Percentiles rank a stretch among this genome's conserved stretches.
Conservation (phyloP, 1,140 invertebrate genomes). For the Ceratitis capitata region DNA sequence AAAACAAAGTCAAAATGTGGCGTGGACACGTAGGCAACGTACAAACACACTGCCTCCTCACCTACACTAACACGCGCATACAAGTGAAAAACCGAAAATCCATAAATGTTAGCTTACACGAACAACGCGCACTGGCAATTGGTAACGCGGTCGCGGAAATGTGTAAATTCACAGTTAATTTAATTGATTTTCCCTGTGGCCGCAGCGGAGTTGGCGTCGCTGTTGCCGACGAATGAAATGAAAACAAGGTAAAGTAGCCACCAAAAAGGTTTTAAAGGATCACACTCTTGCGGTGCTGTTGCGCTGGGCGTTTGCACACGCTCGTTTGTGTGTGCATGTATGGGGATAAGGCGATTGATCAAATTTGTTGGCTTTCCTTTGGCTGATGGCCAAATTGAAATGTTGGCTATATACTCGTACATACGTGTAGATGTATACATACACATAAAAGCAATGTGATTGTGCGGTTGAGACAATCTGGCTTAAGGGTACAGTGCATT, state of each 20-base stretch:
- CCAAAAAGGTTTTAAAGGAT: neutral
- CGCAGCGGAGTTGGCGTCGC: neutral
- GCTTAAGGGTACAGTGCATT: too few relatives aligned
- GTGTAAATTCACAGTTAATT: conserved; percentile 63
- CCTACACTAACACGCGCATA: neutral
- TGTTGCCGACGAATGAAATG: neutral
- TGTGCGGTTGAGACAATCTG: neutral
- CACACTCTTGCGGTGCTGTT: neutral
- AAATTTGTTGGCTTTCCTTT: conserved; percentile 21
- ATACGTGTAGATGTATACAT: neutral
- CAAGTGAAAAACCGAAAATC: neutral
- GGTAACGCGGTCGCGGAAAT: neutral
- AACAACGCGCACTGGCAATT: neutral
- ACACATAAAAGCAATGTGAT: neutral
- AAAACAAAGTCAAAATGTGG: neutral
- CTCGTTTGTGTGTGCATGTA: neutral
- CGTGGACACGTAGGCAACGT: neutral
- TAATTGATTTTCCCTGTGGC: conserved; percentile 49
- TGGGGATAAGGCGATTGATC: neutral
- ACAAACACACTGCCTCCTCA: neutral
- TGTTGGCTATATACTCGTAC: neutral
- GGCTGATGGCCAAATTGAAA: conserved; percentile 36
- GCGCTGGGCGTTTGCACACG: neutral
- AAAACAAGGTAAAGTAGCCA: conserved; percentile 2
- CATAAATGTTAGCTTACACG: neutral